Percentiles rank a stretch among this genome's conserved stretches.
Evolutionary conservation across 2,113 vertebrate species (phyloP).

Genomic region (Halcyon senegalensis): DNA sequence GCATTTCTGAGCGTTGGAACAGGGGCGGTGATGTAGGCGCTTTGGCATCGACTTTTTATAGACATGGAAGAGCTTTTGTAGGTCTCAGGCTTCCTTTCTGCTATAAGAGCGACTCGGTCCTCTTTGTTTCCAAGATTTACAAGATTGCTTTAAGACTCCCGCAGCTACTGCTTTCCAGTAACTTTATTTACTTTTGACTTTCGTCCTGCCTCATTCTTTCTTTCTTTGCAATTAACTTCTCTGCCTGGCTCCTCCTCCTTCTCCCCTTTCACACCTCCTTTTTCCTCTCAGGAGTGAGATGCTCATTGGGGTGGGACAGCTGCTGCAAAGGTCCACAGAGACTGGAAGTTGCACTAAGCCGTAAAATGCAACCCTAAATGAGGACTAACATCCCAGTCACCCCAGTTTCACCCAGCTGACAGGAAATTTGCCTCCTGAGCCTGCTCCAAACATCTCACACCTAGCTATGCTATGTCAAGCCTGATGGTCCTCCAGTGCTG

Average conservation of each 20-base stretch:
- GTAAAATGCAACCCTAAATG: not conserved
- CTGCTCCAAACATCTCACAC: not conserved
- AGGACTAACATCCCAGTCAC: not conserved
- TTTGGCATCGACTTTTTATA: not conserved
- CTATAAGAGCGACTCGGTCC: rapidly evolving
- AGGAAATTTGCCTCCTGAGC: not conserved
- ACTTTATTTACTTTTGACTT: slow-evolving; percentile 9
- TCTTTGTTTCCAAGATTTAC: not conserved
- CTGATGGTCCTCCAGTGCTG: not conserved
- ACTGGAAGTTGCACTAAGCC: not conserved
- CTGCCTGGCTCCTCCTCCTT: not conserved
- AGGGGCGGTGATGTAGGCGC: not conserved
- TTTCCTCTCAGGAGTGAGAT: not conserved
- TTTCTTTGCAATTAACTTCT: not conserved
- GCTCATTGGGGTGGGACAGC: not conserved
- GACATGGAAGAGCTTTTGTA: not conserved
- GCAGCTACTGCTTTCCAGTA: not conserved
- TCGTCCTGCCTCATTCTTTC: not conserved
- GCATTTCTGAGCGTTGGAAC: not conserved
- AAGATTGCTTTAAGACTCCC: not conserved
- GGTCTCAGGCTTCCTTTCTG: not conserved
- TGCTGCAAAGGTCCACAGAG: not conserved
- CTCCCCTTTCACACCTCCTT: not conserved
- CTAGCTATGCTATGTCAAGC: not conserved
- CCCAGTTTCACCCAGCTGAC: not conserved